These are phyloP conservation scores for Chamaea fasciata DNA, from an alignment of 2,113 vertebrate species.

Conservation along the genomic window DNA sequence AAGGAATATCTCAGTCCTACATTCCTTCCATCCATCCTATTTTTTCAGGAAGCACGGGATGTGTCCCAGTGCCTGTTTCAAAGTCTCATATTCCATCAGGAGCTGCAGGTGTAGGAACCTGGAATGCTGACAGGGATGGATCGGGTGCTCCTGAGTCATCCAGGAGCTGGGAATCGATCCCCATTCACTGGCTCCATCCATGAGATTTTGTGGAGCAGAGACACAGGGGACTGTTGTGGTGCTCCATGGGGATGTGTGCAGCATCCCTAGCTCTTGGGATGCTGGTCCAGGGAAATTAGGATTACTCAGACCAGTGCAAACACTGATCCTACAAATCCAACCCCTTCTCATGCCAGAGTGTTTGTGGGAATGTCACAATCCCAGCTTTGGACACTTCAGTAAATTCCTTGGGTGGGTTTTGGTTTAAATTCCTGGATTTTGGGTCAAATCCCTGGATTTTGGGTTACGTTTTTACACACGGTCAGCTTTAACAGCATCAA, in stretches of 20 bases:
- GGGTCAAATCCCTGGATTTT: neutral
- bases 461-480: neutral
- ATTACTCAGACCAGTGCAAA: neutral
- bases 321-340: neutral
- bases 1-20: neutral
- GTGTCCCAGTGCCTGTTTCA: neutral
- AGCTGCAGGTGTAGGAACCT: neutral
- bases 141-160: neutral
- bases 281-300: neutral
- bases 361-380: neutral
- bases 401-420: neutral
- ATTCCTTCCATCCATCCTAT: neutral
- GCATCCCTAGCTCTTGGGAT: neutral
- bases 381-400: neutral
- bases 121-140: neutral
- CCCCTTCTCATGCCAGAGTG: neutral
- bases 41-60: fast-evolving
- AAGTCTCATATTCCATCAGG: neutral
- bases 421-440: neutral
- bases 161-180: neutral
- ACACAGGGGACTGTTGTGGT: fast-evolving
- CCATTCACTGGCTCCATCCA: neutral
- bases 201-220: neutral
- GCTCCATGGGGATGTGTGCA: neutral
- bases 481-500: fast-evolving